Evolutionary conservation across 2,113 vertebrate genomes (phyloP).

Genomic region (Zosterops pallidus): DNA sequence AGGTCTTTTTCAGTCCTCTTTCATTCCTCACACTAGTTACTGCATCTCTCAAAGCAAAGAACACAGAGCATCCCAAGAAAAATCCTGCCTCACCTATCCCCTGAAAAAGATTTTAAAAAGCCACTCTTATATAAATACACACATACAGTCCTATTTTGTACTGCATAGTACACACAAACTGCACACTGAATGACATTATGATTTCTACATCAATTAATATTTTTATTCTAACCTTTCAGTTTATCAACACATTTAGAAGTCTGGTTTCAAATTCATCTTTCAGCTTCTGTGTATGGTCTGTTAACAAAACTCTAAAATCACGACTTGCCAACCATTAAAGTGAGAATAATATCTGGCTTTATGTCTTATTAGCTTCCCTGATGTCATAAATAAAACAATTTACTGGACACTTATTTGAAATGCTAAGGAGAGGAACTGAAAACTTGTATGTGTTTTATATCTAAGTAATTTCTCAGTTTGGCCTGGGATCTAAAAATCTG

Average conservation of each 20-base stretch:
- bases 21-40: constrained; percentile 68
- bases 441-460: background rate
- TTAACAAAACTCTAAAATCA: background rate
- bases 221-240: background rate
- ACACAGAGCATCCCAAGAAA: constrained; percentile 82
- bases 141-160: background rate
- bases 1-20: constrained; percentile 68
- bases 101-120: constrained; percentile 55
- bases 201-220: background rate
- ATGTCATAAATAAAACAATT: background rate
- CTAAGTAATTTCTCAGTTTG: background rate
- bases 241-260: background rate
- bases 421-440: background rate
- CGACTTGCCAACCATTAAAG: background rate
- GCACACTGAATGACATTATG: background rate
- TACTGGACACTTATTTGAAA: background rate
- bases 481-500: background rate
- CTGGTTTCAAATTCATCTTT: background rate
- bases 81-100: constrained; percentile 81
- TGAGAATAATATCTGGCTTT: background rate
- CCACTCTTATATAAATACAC: background rate
- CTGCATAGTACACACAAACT: background rate
- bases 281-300: background rate
- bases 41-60: constrained; percentile 83
- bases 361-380: background rate